Base-by-base conservation (phyloP, 2,888 invertebrate genomes). In the Patella depressa region DNA sequence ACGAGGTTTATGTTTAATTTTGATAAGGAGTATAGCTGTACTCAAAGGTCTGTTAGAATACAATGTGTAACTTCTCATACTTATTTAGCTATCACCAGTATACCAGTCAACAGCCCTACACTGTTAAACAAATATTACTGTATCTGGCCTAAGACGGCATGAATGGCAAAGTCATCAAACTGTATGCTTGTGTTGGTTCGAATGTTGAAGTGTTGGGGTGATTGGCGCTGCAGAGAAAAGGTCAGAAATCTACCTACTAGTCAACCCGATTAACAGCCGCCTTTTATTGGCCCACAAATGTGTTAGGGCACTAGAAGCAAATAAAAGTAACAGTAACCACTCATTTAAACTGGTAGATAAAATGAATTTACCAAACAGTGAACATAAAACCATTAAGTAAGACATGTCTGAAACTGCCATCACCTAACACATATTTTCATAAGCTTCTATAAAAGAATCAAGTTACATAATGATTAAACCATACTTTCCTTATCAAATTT, bases 101-200 rank as follows among this genome's bases (percentile, higher is more conserved):
- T 65, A 65, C 65, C 19, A 65, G 65, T 65, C 65, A 65, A 65
- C 65, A 65, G 19, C 65, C 19, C 65, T 3, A 65, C n/a, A 19
- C 65, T 65, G 65, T 65, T 65, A 65, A 65, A 65, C 65, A 65
- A 65, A 65, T 65, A 65, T 65, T 65, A 65, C 65, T 65, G n/a
- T n/a, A 65, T 65, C 65, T 65, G 65, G 65, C 65, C 65, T 65
- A 65, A 65, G 65, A 65, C 65, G 19, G 65, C 65, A 65, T 65
- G 65, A 65, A 65, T 65, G 65, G 65, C 19, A 65, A 65, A 65
- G 65, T 65, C 65, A 65, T 65, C 65, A 65, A 65, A 65, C 19
- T 65, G 65, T 19, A 65, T 65, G 65, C 65, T 65, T 65, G 65
- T 65, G 65, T 65, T 65, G 65, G 65, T 65, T 65, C 19, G 65